These are phyloP conservation scores for Melipona quadrifasciata DNA, from an alignment of 1,140 invertebrate genomes.

Conservation along the genomic window DNA sequence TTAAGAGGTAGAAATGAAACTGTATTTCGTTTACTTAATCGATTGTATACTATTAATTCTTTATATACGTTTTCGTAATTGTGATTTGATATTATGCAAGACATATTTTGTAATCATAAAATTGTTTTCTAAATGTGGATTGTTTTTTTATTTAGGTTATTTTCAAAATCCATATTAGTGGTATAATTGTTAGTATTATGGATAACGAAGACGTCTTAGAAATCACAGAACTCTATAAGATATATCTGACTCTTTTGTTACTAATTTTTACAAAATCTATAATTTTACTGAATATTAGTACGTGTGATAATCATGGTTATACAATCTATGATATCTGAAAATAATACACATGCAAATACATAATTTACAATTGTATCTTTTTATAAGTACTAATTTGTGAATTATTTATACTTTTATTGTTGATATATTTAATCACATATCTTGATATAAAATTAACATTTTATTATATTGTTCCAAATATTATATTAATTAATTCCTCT, in stretches of 20 bases:
- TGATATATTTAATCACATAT: background rate
- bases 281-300: background rate
- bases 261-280: background rate
- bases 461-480: no score
- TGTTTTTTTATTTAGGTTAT: conserved; percentile 22
- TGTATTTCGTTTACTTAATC: background rate
- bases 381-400: background rate
- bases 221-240: background rate
- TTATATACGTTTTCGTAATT: background rate
- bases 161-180: conserved; percentile 3
- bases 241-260: background rate
- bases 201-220: background rate
- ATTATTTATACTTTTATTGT: conserved; percentile 4
- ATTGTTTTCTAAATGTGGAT: background rate
- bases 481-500: background rate
- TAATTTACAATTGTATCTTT: background rate
- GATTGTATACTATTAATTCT: background rate
- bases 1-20: background rate
- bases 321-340: background rate
- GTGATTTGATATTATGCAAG: background rate
- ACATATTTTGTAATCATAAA: background rate
- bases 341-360: background rate
- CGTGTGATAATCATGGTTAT: background rate
- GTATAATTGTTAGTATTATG: background rate
- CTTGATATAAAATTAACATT: background rate